A percentile compares a stretch with the other conserved stretches of the same genome.
Evolutionary conservation across 2,113 vertebrate species (phyloP).

Genomic region (Mirza zaza): DNA sequence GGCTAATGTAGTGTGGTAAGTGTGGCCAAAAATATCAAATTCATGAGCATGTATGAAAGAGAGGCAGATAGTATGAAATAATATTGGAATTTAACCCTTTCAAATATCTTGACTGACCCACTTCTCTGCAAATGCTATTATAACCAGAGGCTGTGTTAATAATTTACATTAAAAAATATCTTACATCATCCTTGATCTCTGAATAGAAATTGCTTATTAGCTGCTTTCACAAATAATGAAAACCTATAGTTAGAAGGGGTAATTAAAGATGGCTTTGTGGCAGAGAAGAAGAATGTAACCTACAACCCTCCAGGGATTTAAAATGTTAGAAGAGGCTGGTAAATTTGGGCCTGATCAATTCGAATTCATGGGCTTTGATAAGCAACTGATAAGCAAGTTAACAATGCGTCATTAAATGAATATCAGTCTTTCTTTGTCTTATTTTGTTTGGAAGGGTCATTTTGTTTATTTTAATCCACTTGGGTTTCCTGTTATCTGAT

Average conservation of each 20-base stretch:
- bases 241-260: constrained; percentile 47
- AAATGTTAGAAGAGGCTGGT: constrained; percentile 32
- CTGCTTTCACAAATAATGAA: constrained; percentile 44
- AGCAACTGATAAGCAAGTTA: constrained; percentile 11
- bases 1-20: not conserved
- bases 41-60: not conserved
- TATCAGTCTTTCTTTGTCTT: constrained; percentile 11
- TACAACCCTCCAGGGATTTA: not conserved
- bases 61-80: not conserved
- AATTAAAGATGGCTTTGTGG: constrained; percentile 43
- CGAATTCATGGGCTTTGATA: not conserved
- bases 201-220: constrained; percentile 58
- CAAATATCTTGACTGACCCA: not conserved
- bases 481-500: constrained; percentile 32
- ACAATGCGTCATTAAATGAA: not conserved
- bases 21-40: not conserved
- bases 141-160: constrained; percentile 16
- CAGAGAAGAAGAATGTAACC: not conserved
- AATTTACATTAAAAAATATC: constrained; percentile 34
- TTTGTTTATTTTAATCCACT: not conserved
- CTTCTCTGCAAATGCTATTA: not conserved
- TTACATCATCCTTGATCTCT: constrained; percentile 4
- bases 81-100: constrained; percentile 23
- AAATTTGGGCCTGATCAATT: not conserved
- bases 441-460: not conserved